phyloP scores from a whole-genome alignment of 1,140 invertebrate species.

The Plutomurus gul region DNA sequence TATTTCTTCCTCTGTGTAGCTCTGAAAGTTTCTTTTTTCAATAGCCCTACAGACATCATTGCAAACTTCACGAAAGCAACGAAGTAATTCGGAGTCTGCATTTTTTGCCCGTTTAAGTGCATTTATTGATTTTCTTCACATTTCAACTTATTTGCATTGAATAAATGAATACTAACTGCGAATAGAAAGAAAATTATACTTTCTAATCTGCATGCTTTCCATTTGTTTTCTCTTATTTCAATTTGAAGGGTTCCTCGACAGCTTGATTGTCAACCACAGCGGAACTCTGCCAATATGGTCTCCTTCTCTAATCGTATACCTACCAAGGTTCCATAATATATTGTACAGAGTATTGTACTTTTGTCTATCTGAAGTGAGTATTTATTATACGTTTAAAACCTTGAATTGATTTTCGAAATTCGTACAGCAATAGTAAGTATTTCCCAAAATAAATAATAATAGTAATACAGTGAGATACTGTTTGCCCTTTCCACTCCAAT shows the following conservation, averaged over 20 bases:
- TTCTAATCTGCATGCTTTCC: background rate
- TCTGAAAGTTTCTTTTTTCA: conserved; percentile 7
- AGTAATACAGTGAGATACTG: too few species aligned
- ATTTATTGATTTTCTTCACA: conserved; percentile 18
- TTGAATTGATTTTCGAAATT: too few species aligned
- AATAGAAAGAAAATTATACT: background rate
- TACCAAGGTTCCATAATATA: too few species aligned
- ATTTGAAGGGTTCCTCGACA: background rate
- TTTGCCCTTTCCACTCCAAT: too few species aligned
- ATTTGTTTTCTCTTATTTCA: background rate
- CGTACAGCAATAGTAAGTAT: too few species aligned
- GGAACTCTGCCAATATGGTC: background rate
- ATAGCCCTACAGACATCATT: background rate
- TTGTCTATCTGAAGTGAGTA: too few species aligned
- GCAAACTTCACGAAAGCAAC: background rate
- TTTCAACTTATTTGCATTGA: background rate
- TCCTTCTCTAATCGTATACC: background rate
- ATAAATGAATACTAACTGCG: conserved; percentile 24
- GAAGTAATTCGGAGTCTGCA: background rate
- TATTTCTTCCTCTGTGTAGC: conserved; percentile 4
- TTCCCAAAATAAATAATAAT: too few species aligned
- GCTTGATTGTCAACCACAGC: background rate
- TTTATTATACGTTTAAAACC: too few species aligned
- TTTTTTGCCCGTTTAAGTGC: conserved; percentile 3
- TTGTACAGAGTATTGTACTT: too few species aligned